phyloP scores from a whole-genome alignment of 2,888 invertebrate genomes.

The Protodeltote pygarga region DNA sequence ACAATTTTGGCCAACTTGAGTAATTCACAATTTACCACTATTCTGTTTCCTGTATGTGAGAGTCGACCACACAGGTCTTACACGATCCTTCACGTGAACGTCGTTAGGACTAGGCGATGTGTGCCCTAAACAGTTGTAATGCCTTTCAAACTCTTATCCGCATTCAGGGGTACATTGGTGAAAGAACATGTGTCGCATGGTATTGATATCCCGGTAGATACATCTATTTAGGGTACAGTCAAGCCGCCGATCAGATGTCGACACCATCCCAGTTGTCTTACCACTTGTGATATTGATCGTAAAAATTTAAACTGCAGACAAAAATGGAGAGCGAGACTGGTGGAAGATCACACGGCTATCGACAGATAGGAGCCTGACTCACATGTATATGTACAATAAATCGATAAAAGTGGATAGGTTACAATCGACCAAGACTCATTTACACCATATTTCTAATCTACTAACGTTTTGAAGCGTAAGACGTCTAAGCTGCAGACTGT shows the following conservation, averaged over 20 bases:
- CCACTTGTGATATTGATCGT: conserved; percentile 31
- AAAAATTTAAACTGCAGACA: conserved; percentile 32
- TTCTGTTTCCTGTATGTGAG: conserved; percentile 46
- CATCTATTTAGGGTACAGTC: conserved; percentile 15
- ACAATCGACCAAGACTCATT: conserved; percentile 51
- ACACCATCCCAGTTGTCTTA: conserved; percentile 25
- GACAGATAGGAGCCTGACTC: conserved; percentile 21
- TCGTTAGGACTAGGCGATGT: conserved; percentile 2
- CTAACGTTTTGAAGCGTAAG: conserved; percentile 41
- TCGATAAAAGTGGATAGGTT: conserved; percentile 32
- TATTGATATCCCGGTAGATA: conserved; percentile 1
- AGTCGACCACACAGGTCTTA: conserved; percentile 47
- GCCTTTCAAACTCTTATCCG: background rate
- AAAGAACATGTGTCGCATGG: background rate
- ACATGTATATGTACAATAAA: conserved; percentile 23
- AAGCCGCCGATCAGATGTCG: conserved; percentile 18
- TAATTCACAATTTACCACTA: conserved; percentile 68
- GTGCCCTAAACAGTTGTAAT: conserved; percentile 9
- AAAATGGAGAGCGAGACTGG: conserved; percentile 32
- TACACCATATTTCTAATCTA: conserved; percentile 52
- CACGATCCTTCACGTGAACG: conserved; percentile 29
- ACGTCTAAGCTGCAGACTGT: conserved; percentile 40
- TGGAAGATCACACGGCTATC: conserved; percentile 23
- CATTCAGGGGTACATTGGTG: background rate
- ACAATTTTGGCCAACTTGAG: conserved; percentile 83